Evolutionary conservation across 2,797 vertebrate genomes (phyloP), one percentile per base, ranked within the genome.

Genomic region (Enteromius anoplus): DNA sequence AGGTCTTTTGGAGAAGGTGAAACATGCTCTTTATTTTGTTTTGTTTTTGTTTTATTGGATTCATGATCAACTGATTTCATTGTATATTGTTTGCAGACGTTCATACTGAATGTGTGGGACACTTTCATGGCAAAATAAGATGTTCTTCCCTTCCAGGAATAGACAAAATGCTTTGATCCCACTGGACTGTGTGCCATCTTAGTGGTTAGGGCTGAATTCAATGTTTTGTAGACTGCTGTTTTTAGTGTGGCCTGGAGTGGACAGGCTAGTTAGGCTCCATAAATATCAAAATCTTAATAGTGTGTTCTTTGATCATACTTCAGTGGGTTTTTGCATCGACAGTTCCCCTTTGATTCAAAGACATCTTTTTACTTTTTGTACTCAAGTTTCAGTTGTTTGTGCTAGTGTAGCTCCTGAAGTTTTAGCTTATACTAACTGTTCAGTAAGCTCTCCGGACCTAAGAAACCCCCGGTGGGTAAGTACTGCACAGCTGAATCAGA

Each of bases 401-500:
- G 11, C 5, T 53, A 17, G 37, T 53, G 78, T 89, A 76, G 51
- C 19, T 84, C 85, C 85, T 82, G 58, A 79, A 49, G 66, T 73
- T 83, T 40, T 68, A 37, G 75, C 82, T 26, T 58, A 84, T 86
- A 62, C 87, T 75, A 81, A 75, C 82, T 60, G 3, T 71, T 17
- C 80, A 87, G 81, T 81, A 85, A 75, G 75, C 81, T 72, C 71
- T 86, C 55, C 45, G 77, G 77, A 26, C 72, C 72, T 62, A 40
- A 69, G 32, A 76, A 81, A 83, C 81, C 42, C 73, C 72, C 64
- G 14, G 21, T 32, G 37, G 26, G 60, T 87, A 86, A 81, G 85
- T 81, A 83, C 72, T 21, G 86, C 62, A 75, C 64, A 89, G 88
- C 90, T 85, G 78, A 88, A 89, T 90, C 88, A 86, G 49, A 85